Percentiles rank a stretch among this genome's conserved stretches.
These are phyloP conservation scores for Coptodon bakossiorum DNA, from an alignment of 2,113 vertebrate species.

Conservation along the genomic window DNA sequence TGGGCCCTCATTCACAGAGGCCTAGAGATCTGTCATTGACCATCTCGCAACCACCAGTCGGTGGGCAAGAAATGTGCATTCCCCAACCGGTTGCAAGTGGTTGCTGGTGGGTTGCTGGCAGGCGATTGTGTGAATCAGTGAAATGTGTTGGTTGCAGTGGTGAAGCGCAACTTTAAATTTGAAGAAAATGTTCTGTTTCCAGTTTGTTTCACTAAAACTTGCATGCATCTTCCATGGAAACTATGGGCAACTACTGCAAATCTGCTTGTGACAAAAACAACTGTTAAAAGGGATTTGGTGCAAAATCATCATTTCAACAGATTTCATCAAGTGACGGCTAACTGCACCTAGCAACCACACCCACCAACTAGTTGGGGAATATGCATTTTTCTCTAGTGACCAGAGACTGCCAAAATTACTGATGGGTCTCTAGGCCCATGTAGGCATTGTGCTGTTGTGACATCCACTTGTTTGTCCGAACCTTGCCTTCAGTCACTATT, in stretches of 20 bases:
- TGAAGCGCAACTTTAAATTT: not conserved
- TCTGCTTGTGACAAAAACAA: not conserved
- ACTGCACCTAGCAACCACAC: not conserved
- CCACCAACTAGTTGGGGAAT: not conserved
- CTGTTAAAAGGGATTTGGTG: not conserved
- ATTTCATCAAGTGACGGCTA: not conserved
- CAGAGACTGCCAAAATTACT: not conserved
- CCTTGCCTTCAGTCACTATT: not conserved
- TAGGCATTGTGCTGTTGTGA: not conserved
- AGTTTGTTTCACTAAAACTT: not conserved
- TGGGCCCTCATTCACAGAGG: not conserved
- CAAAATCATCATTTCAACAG: not conserved
- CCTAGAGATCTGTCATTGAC: not conserved
- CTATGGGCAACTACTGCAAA: not conserved
- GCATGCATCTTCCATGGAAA: not conserved
- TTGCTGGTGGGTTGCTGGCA: not conserved
- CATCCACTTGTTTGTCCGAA: not conserved
- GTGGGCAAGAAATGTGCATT: not conserved
- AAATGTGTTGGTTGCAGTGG: not conserved
- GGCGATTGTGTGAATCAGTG: not conserved
- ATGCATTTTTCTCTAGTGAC: not conserved
- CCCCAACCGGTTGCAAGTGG: not conserved
- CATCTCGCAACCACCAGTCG: not conserved
- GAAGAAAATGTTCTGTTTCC: not conserved
- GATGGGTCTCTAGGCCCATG: not conserved